Evolutionary conservation across 2,888 invertebrate genomes (phyloP).

Genomic region (Odontomyia ornata): DNA sequence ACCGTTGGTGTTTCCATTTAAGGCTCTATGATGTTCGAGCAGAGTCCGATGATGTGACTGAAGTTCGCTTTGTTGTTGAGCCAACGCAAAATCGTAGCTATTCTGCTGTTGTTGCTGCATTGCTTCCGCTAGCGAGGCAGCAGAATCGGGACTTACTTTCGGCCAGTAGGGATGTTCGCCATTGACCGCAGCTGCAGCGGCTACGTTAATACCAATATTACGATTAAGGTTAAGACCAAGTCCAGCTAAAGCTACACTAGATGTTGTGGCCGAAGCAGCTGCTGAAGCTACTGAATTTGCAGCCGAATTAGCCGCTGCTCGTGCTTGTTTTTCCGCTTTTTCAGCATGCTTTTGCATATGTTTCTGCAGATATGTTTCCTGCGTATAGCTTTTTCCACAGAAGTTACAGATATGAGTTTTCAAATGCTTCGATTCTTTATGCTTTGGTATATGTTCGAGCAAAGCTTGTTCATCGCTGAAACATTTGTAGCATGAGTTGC

Average conservation of each 20-base stretch:
- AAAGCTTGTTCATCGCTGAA: conserved; percentile 97
- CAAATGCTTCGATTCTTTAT: conserved; percentile 98
- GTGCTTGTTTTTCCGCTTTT: conserved; percentile 77
- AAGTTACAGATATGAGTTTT: conserved; percentile 99
- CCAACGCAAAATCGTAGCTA: conserved; percentile 60
- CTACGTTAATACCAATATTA: conserved; percentile 51
- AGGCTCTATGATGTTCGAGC: conserved; percentile 65
- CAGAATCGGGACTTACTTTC: conserved; percentile 83
- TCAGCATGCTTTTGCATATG: conserved; percentile 99
- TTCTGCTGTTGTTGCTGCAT: conserved; percentile 71
- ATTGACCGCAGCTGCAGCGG: conserved; percentile 63
- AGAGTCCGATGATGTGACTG: conserved; percentile 71
- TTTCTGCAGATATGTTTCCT: conserved; percentile 98
- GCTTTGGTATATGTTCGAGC: conserved; percentile 99
- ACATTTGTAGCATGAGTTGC: conserved; percentile 99
- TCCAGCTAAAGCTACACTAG: conserved; percentile 48
- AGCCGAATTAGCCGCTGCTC: conserved; percentile 44
- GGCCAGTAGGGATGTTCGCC: conserved; percentile 84
- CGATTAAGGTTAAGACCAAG: conserved; percentile 52
- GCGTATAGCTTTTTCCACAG: conserved; percentile 99
- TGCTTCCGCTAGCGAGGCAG: conserved; percentile 69
- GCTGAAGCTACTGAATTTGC: conserved; percentile 55
- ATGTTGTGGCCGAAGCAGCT: conserved; percentile 49
- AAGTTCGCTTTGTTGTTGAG: conserved; percentile 68
- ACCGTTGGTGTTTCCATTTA: conserved; percentile 54